These are phyloP conservation scores for Tyrophagus putrescentiae DNA, from an alignment of 1,140 invertebrate species.

Conservation along the genomic window DNA sequence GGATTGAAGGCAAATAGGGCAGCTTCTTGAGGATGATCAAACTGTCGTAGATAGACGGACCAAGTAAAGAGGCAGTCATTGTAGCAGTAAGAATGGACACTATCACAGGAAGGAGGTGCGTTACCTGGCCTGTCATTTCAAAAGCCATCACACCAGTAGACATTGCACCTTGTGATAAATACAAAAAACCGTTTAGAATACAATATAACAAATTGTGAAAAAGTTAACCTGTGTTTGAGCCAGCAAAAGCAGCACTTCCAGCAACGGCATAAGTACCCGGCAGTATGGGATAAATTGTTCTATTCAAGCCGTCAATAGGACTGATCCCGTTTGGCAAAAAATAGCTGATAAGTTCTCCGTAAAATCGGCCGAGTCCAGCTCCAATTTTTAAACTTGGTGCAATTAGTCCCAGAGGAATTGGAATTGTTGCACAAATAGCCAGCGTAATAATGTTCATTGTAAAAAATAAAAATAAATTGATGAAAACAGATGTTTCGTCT, in stretches of 20 bases:
- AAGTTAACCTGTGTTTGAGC: conserved; percentile 64
- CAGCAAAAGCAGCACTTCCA: conserved; percentile 26
- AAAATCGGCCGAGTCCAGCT: conserved; percentile 72
- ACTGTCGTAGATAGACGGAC: conserved; percentile 94
- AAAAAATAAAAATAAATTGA: conserved; percentile 67
- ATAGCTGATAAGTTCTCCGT: conserved; percentile 71
- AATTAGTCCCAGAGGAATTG: conserved; percentile 49
- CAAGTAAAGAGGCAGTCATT: conserved; percentile 74
- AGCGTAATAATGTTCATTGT: conserved; percentile 52
- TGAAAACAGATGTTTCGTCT: conserved; percentile 61
- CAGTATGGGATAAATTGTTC: conserved; percentile 41
- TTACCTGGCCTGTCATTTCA: conserved; percentile 95
- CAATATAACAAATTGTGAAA: no score
- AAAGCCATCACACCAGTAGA: conserved; percentile 95
- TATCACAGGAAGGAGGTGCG: conserved; percentile 90
- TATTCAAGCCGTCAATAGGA: conserved; percentile 58
- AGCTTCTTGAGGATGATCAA: conserved; percentile 94
- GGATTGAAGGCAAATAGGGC: conserved; percentile 80
- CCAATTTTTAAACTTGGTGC: conserved; percentile 77
- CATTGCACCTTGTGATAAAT: no score
- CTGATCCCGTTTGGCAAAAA: conserved; percentile 80
- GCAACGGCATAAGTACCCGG: conserved; percentile 52
- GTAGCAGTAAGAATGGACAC: conserved; percentile 81
- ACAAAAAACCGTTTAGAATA: no score
- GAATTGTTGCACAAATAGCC: conserved; percentile 72